phyloP scores from a whole-genome alignment of 2,797 vertebrate species.

The Chromobotia macracanthus region DNA sequence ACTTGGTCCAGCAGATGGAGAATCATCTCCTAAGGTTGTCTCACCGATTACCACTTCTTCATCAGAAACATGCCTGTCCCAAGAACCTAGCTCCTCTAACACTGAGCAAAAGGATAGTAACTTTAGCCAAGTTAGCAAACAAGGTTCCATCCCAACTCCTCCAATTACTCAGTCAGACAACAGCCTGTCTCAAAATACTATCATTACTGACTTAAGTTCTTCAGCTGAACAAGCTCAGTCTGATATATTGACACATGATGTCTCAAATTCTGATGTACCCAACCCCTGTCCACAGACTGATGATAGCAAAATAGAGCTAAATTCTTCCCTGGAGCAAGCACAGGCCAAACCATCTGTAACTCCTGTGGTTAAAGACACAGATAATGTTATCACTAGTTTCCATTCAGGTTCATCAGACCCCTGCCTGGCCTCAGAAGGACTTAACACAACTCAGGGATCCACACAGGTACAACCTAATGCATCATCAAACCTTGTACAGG shows the following conservation, averaged over 20 bases:
- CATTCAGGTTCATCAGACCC: not conserved
- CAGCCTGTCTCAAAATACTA: conserved; percentile 17
- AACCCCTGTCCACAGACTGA: conserved; percentile 1
- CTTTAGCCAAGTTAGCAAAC: not conserved
- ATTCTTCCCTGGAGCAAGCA: not conserved
- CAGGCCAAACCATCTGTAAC: not conserved
- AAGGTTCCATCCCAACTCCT: not conserved
- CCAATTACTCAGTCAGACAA: conserved; percentile 6
- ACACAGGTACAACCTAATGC: not conserved
- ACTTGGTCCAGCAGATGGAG: not conserved
- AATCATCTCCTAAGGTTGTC: not conserved
- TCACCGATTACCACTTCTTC: not conserved
- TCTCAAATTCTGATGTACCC: not conserved
- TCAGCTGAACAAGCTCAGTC: conserved; percentile 38
- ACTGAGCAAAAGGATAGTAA: not conserved
- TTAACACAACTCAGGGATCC: not conserved
- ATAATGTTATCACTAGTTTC: not conserved
- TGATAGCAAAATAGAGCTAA: not conserved
- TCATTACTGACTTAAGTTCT: conserved; percentile 56
- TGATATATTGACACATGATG: not conserved
- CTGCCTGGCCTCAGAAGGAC: not conserved
- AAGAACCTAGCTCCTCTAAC: not conserved
- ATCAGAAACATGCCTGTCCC: not conserved
- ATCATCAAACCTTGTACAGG: not conserved
- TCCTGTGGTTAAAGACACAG: not conserved